These are phyloP conservation scores for Proisotoma minuta DNA, from an alignment of 2,888 invertebrate species.

Conservation along the genomic window DNA sequence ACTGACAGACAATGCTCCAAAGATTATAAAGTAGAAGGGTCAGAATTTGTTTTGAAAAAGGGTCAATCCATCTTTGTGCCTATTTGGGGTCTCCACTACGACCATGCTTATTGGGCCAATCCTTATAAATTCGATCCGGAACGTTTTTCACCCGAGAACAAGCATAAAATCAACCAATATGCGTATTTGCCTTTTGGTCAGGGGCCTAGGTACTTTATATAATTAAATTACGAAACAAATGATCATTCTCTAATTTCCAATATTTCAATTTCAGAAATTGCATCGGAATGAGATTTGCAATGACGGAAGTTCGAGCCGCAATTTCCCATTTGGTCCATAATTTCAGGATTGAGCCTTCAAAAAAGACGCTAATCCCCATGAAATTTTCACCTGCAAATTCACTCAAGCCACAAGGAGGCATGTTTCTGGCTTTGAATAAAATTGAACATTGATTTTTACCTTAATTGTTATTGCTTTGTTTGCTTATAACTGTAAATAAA, in stretches of 20 bases:
- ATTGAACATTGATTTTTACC: not conserved
- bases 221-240: no score
- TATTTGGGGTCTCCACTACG: constrained; percentile 58
- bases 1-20: constrained; percentile 51
- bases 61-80: constrained; percentile 58
- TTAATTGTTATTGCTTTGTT: no score
- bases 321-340: constrained; percentile 6
- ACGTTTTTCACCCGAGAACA: constrained; percentile 59
- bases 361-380: constrained; percentile 5
- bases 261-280: no score
- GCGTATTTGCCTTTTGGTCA: constrained; percentile 53
- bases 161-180: constrained; percentile 53
- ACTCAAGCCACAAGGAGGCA: not conserved
- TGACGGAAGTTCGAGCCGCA: constrained; percentile 6
- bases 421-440: constrained; percentile 3
- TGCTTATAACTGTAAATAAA: no score
- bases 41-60: constrained; percentile 54
- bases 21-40: constrained; percentile 55
- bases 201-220: not conserved
- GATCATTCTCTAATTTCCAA: no score
- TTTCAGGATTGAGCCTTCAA: constrained; percentile 4
- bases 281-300: constrained; percentile 9
- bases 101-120: constrained; percentile 57
- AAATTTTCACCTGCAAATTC: not conserved
- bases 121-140: constrained; percentile 60